Base-by-base conservation (phyloP, 2,797 vertebrate species). In the Ibycter americanus region DNA sequence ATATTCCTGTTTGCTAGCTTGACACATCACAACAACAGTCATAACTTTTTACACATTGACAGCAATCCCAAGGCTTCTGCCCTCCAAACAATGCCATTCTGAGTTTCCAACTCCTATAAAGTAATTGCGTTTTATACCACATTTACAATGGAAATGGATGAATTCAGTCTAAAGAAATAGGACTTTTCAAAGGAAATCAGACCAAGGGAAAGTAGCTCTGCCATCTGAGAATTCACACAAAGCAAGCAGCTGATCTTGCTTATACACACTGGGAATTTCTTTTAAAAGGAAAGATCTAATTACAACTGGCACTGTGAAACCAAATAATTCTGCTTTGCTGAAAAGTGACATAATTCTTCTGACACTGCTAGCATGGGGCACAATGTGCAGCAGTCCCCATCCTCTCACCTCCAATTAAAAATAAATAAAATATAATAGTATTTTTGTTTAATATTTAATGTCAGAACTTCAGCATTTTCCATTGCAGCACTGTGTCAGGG, bases 191-290 rank as follows among this genome's bases (percentile, higher is more conserved):
- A 96, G 54, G 65, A 94, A 95, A 92, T 85, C 71, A 83, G 63
- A 80, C 0, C 0, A 5, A 87, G 32, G 1, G 6, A 89, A 94
- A 85, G 85, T 51, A 70, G 61, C 61, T 92, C 65, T 83, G 74
- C 83, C 92, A 46, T 74, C 78, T 92, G 92, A 94, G 72, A 92
- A 87, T 92, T 94, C 86, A 66, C 71, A 96, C 86, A 93, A 95
- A 96, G 81, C 54, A 93, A 90, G 86, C 86, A 92, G 90, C 88
- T 87, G 92, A 96, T 89, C 83, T 89, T 95, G 90, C 92, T 88
- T 82, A 49, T 32, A 59, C 22, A 52, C 29, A 58, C 21, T 78
- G 67, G 54, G 78, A 78, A 81, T 93, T 94, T 93, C 56, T 96
- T 70, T 42, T 89, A 51, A 96, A 97, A 93, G 22, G 82, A 92